Evolutionary conservation across 2,113 vertebrate genomes (phyloP), one percentile per base, ranked within the genome.

Genomic region (Strix uralensis): DNA sequence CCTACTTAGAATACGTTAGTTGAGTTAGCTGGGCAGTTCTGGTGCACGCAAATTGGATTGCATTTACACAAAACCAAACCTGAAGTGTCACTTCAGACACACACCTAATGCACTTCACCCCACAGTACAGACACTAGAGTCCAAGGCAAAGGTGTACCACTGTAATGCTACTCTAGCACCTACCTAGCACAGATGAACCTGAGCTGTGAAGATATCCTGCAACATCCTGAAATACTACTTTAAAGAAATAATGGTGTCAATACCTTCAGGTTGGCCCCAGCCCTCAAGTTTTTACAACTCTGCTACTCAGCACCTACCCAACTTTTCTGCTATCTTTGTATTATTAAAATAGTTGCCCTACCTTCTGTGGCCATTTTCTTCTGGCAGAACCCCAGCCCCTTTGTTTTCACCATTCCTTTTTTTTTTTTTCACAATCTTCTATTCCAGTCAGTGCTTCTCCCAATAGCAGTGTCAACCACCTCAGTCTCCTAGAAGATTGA

Each of bases 41-140:
- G 30, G 27, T 26, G 22, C 12, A 66, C 0, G 1, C 23, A 71
- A 40, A 58, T 1, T n/a, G n/a, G 27, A 67, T 40, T 54, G 17
- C 13, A 19, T 38, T 65, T 80, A 36, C 13, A 29, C 15, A 66
- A 78, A 69, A 58, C 12, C 25, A 82, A 82, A 67, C 44, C 3
- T 25, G 19, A 71, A 25, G 13, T 52, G 57, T 73, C 71, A 25
- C 46, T 49, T 67, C 21, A 66, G 30, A 16, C 61, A 71, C 23
- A 79, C 15, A 46, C 8, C 17, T 62, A 62, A 79, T 17, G 51
- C 42, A 40, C 15, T 36, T 54, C 36, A 86, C 0, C 0, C 15
- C 12, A 2, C 49, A 44, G 10, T 16, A 75, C 0, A 5, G 66
- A 79, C 23, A 36, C 27, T 3, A 0, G 9, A 79, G 46, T 25